Evolutionary conservation across 2,113 vertebrate species (phyloP).

Genomic region (Nycticorax nycticorax): DNA sequence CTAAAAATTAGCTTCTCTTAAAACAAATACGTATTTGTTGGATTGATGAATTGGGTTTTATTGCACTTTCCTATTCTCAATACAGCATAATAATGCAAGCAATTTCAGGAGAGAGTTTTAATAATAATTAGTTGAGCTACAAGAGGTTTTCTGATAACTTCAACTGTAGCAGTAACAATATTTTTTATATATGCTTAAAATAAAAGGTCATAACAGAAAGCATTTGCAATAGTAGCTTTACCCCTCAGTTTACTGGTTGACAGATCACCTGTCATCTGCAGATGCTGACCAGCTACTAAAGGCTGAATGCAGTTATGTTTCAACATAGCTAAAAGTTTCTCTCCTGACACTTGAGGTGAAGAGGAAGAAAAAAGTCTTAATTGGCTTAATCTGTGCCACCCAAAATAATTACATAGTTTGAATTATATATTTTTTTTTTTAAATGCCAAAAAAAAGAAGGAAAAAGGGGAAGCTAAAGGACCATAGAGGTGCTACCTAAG

Average conservation of each 20-base stretch:
- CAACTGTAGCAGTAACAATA: not conserved
- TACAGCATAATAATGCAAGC: not conserved
- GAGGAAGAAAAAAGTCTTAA: not conserved
- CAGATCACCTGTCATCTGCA: not conserved
- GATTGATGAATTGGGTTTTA: not conserved
- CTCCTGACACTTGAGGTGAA: not conserved
- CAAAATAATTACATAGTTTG: not conserved
- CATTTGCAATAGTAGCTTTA: not conserved
- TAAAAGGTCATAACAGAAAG: not conserved
- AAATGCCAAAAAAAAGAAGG: not conserved
- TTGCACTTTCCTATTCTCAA: not conserved
- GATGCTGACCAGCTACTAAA: not conserved
- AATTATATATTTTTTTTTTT: not conserved
- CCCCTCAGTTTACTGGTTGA: not conserved
- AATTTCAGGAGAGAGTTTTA: not conserved
- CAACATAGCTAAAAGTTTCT: not conserved
- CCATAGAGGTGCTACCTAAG: not conserved
- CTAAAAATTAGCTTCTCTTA: not conserved
- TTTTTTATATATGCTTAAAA: not conserved
- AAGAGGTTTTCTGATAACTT: not conserved
- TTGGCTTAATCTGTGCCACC: not conserved
- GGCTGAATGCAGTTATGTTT: not conserved
- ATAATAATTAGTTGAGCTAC: not conserved
- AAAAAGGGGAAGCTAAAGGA: not conserved
- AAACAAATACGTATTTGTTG: not conserved